A percentile compares a stretch with the other conserved stretches of the same genome.
Conservation (phyloP, 2,888 invertebrate genomes). For the Melieria crassipennis region DNA sequence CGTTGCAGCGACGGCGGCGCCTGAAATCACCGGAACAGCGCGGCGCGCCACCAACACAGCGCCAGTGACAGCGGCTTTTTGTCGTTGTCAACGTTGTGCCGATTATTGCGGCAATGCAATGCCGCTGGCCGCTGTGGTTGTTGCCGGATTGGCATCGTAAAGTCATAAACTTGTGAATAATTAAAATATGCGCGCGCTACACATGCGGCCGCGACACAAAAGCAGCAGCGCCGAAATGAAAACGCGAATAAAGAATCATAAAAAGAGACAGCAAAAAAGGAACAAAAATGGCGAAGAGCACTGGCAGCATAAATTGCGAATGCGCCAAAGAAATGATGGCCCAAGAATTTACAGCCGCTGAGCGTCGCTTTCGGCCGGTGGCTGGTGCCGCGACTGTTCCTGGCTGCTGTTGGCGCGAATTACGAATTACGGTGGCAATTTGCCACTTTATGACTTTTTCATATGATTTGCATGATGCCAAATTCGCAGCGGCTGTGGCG, state of each 20-base stretch:
- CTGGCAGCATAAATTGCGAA: background rate
- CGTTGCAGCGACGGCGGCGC: slow-evolving; percentile 7
- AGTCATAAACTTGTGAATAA: slow-evolving; percentile 43
- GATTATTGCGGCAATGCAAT: too few species aligned
- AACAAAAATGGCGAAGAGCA: background rate
- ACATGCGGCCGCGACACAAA: background rate
- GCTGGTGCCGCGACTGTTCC: too few species aligned
- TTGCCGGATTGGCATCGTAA: slow-evolving; percentile 15
- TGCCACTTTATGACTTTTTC: slow-evolving; percentile 32
- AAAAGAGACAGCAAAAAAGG: background rate
- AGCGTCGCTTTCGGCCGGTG: background rate
- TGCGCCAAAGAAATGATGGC: background rate
- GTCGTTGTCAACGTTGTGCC: too few species aligned
- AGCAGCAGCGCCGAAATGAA: slow-evolving; percentile 25
- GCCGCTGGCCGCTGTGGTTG: slow-evolving; percentile 6
- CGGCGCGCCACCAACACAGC: slow-evolving; percentile 2
- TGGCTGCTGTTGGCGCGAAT: background rate
- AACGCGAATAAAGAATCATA: slow-evolving; percentile 19
- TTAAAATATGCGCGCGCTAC: slow-evolving; percentile 34
- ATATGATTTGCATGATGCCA: slow-evolving; percentile 27
- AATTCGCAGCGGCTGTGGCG: background rate
- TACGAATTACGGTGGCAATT: slow-evolving; percentile 38
- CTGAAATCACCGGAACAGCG: background rate
- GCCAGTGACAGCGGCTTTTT: background rate
- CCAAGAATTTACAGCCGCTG: slow-evolving; percentile 8